phyloP scores from a whole-genome alignment of 2,888 invertebrate genomes.

The Orthonychiurus folsomi region DNA sequence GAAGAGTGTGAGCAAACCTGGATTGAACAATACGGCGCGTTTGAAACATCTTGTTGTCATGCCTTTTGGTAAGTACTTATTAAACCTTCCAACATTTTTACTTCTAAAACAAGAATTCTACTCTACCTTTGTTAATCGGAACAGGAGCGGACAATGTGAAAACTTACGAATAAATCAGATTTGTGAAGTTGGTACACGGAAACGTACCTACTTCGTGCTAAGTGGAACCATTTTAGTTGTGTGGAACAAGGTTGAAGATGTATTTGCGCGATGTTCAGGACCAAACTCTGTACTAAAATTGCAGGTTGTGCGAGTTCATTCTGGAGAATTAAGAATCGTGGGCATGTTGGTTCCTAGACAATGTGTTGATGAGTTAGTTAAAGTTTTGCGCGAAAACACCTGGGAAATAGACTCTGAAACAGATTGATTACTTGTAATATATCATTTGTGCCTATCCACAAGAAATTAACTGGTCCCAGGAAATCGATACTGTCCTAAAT shows the following conservation, averaged over 20 bases:
- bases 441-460: no score
- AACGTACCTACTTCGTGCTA: slow-evolving; percentile 85
- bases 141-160: slow-evolving; percentile 64
- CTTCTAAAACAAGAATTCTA: no score
- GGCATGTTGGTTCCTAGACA: slow-evolving; percentile 82
- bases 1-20: slow-evolving; percentile 79
- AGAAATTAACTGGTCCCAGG: no score
- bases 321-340: slow-evolving; percentile 43
- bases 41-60: slow-evolving; percentile 79
- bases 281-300: slow-evolving; percentile 56
- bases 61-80: slow-evolving; percentile 73
- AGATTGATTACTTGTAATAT: no score
- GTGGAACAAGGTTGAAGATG: slow-evolving; percentile 54
- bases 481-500: no score
- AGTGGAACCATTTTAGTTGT: slow-evolving; percentile 93
- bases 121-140: not conserved
- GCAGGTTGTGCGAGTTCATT: slow-evolving; percentile 82
- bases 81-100: no score
- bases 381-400: no score
- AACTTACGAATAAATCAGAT: slow-evolving; percentile 61
- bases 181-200: slow-evolving; percentile 88
- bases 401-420: no score
- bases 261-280: slow-evolving; percentile 2
- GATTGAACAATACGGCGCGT: slow-evolving; percentile 79
- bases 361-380: slow-evolving; percentile 56